A percentile compares a stretch with the other conserved stretches of the same genome.
These are phyloP conservation scores for Eumeta japonica DNA, from an alignment of 1,140 invertebrate genomes.

Conservation along the genomic window DNA sequence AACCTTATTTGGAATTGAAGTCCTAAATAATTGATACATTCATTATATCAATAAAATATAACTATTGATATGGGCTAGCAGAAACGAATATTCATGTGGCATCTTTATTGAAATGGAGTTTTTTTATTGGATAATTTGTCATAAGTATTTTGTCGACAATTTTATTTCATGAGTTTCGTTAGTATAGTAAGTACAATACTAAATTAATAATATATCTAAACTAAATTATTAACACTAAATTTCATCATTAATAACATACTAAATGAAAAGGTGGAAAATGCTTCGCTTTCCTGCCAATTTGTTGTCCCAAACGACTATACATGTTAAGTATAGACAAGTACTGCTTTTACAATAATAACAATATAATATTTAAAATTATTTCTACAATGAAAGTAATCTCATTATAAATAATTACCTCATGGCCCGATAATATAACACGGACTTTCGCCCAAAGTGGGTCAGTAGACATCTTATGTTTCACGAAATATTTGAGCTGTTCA, in stretches of 20 bases:
- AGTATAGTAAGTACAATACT: no score
- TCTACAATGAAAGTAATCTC: no score
- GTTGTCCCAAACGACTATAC: no score
- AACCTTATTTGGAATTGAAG: neutral
- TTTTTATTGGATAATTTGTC: no score
- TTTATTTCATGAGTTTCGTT: no score
- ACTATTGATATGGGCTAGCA: neutral
- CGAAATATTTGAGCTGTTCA: slow-evolving; percentile 83
- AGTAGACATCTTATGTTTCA: slow-evolving; percentile 81
- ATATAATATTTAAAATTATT: no score
- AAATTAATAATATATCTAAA: no score
- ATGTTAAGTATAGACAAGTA: no score
- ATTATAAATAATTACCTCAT: slow-evolving; percentile 79
- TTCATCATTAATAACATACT: neutral
- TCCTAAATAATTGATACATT: neutral
- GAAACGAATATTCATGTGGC: no score
- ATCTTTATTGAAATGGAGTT: no score
- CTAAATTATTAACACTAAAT: neutral
- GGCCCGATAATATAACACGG: slow-evolving; percentile 77
- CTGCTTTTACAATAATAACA: no score
- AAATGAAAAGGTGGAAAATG: neutral
- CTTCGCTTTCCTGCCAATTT: neutral
- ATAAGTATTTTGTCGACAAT: no score
- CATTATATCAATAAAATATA: neutral
- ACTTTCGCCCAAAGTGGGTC: slow-evolving; percentile 83